These are phyloP conservation scores for Delia radicum DNA, from an alignment of 1,140 invertebrate species.

Conservation along the genomic window DNA sequence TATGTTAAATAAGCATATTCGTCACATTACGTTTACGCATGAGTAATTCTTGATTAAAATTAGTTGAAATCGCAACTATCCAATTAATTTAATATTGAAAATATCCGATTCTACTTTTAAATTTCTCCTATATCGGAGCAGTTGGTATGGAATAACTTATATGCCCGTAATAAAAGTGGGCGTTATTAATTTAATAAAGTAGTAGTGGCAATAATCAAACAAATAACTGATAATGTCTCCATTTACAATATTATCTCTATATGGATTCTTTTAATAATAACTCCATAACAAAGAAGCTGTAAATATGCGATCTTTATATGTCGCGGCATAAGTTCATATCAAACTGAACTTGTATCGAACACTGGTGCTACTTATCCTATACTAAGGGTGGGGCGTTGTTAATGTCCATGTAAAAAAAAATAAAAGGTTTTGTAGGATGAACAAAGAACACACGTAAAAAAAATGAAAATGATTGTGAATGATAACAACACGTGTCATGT, in stretches of 20 bases:
- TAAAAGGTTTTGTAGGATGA: neutral
- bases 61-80: too few species aligned
- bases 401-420: neutral
- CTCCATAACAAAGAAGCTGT: neutral
- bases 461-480: too few species aligned
- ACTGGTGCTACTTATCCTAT: neutral
- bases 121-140: too few species aligned
- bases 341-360: neutral
- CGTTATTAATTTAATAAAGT: neutral
- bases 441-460: too few species aligned
- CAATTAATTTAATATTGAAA: too few species aligned
- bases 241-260: neutral
- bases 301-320: neutral
- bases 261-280: neutral
- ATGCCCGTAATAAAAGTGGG: neutral
- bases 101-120: too few species aligned
- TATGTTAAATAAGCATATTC: too few species aligned
- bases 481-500: constrained; percentile 8
- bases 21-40: too few species aligned
- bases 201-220: neutral
- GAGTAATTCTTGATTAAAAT: too few species aligned
- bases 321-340: neutral
- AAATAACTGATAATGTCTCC: neutral
- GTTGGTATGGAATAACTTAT: too few species aligned
- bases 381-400: neutral